Evolutionary conservation across 2,797 vertebrate genomes (phyloP).

Genomic region (Onychomys arenicola): DNA sequence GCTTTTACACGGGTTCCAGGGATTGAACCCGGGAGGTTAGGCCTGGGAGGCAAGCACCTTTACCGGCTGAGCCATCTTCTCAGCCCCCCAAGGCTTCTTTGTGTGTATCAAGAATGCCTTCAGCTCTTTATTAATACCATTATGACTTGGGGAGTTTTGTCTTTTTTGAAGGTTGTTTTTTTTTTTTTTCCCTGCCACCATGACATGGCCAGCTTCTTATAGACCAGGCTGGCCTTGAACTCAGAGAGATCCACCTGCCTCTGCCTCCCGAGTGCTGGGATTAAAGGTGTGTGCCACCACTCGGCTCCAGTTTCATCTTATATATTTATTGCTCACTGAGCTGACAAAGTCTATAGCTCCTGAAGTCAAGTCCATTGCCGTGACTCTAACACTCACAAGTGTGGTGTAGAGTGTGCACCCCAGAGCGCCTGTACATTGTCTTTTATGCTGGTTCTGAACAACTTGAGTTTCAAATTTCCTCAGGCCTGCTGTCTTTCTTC

Average conservation of each 20-base stretch:
- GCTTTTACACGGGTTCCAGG: background rate
- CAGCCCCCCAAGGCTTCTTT: background rate
- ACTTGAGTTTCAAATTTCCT: background rate
- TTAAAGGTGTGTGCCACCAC: too few relatives aligned
- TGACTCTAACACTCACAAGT: background rate
- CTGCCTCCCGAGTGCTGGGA: too few relatives aligned
- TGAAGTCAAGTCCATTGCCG: background rate
- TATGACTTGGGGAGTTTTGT: background rate
- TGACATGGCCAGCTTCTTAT: background rate
- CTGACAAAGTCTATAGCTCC: background rate
- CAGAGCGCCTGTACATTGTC: too few relatives aligned
- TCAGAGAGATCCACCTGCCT: too few relatives aligned
- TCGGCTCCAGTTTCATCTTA: background rate
- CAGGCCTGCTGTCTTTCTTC: background rate
- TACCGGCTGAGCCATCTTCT: too few relatives aligned
- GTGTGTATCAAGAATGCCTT: background rate
- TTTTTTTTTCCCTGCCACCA: too few relatives aligned
- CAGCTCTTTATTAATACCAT: background rate
- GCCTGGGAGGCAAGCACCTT: background rate
- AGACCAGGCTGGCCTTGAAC: too few relatives aligned
- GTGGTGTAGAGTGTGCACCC: fast-evolving
- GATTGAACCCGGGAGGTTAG: background rate
- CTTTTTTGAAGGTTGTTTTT: background rate
- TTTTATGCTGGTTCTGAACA: background rate
- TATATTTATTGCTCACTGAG: background rate